Evolutionary conservation across 1,140 invertebrate species (phyloP), one percentile per base, ranked within the genome.

Genomic region (Calosoma granatense): DNA sequence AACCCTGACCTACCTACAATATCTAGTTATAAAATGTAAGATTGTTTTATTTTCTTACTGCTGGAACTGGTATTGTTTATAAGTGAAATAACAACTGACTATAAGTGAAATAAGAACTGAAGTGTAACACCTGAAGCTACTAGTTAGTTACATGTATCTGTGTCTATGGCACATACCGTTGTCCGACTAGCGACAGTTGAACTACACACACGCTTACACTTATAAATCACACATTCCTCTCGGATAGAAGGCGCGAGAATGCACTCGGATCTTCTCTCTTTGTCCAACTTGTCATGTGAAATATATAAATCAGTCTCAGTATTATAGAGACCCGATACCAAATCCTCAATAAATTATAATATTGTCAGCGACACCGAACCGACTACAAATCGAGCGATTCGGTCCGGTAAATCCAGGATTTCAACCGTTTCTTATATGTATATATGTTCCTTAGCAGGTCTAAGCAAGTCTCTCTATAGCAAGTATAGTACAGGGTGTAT

Each of bases 161-260:
- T n/a, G n/a, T n/a, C n/a, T n/a, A n/a, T n/a, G 26, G 6, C 6
- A 6, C 26, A 47, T 47, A 12, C 41, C 41, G 41, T 47, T 47
- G 41, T 17, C 6, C 9, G 41, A 17, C 17, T 11, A 17, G 3
- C 3, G 17, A 12, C 9, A 17, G 41, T 12, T 4, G 9, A 47
- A 36, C 26, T 36, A 36, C 41, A 17, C 41, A 47, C 41, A 17
- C 17, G 9, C 41, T 11, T 17, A 47, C 41, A 47, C 15, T 17
- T 47, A 47, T 47, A 47, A 47, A 47, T 47, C 41, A 47, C 41
- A 47, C 41, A 47, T 47, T 47, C 41, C 15, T 47, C 41, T 17
- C 3, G 17, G 15, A 9, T 9, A 47, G 15, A 47, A 17, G 17
- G 41, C 9, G 41, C 9, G 41, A 47, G 26, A 47, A 47, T 47